phyloP scores from a whole-genome alignment of 1,140 invertebrate genomes.

The Ruditapes philippinarum region DNA sequence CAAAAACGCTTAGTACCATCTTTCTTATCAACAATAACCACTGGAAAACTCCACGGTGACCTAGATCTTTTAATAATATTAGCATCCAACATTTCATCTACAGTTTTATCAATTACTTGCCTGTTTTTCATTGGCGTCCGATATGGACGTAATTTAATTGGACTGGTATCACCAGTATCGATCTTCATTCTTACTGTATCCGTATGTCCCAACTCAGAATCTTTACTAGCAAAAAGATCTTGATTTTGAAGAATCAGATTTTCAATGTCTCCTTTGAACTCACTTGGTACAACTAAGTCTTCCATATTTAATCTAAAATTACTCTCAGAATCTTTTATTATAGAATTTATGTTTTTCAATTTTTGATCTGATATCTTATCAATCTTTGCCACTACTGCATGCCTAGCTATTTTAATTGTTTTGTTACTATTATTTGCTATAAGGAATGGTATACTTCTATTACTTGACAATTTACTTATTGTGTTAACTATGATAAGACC shows the following conservation, averaged over 20 bases:
- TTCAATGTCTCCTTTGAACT: not conserved
- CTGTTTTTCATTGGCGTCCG: constrained; percentile 65
- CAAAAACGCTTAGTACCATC: constrained; percentile 22
- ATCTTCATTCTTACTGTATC: constrained; percentile 68
- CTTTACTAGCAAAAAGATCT: constrained; percentile 26
- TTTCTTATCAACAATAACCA: constrained; percentile 29
- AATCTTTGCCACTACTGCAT: not conserved
- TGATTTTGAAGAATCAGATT: not conserved
- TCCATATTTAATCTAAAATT: not conserved
- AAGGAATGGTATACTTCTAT: constrained; percentile 37
- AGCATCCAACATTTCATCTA: constrained; percentile 70
- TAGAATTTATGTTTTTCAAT: not conserved
- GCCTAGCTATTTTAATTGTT: constrained; percentile 17
- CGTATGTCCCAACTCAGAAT: constrained; percentile 48
- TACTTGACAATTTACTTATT: not conserved
- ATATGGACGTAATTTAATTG: constrained; percentile 69
- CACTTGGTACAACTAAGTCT: not conserved
- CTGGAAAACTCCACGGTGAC: constrained; percentile 75
- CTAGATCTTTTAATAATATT: constrained; percentile 55
- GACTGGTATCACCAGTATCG: constrained; percentile 50
- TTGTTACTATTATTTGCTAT: constrained; percentile 59
- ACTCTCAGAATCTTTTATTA: not conserved
- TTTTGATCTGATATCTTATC: not conserved
- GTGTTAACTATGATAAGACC: constrained; percentile 59
- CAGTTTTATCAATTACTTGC: constrained; percentile 34